phyloP scores from a whole-genome alignment of 2,113 vertebrate genomes.

The Dipodomys merriami region DNA sequence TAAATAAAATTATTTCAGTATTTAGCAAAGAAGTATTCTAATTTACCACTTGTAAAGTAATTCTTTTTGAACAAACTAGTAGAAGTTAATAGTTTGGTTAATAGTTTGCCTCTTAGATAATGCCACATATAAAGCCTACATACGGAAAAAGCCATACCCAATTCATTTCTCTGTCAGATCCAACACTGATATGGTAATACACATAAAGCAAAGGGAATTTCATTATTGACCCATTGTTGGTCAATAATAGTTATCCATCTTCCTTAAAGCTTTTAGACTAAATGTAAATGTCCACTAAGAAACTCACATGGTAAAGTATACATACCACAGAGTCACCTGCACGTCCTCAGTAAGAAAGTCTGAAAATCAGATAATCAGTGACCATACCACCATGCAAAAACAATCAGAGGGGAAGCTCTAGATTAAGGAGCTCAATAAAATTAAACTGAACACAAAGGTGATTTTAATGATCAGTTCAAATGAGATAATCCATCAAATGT shows the following conservation, averaged over 20 bases:
- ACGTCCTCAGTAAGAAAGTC: neutral
- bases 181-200: neutral
- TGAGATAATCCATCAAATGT: neutral
- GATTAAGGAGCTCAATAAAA: conserved; percentile 9
- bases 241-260: neutral
- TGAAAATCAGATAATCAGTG: neutral
- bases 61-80: neutral
- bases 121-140: neutral
- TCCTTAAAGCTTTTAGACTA: neutral
- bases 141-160: neutral
- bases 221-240: neutral
- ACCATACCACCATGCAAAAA: neutral
- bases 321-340: neutral
- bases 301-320: neutral
- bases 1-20: conserved; percentile 22
- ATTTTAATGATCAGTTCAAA: neutral
- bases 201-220: neutral
- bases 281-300: neutral
- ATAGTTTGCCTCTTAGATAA: neutral
- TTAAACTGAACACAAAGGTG: neutral
- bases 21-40: neutral
- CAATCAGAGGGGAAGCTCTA: neutral
- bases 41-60: neutral
- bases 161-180: neutral
- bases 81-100: neutral